Base-by-base conservation (phyloP, 1,140 invertebrate genomes). In the Lucilia cuprina region DNA sequence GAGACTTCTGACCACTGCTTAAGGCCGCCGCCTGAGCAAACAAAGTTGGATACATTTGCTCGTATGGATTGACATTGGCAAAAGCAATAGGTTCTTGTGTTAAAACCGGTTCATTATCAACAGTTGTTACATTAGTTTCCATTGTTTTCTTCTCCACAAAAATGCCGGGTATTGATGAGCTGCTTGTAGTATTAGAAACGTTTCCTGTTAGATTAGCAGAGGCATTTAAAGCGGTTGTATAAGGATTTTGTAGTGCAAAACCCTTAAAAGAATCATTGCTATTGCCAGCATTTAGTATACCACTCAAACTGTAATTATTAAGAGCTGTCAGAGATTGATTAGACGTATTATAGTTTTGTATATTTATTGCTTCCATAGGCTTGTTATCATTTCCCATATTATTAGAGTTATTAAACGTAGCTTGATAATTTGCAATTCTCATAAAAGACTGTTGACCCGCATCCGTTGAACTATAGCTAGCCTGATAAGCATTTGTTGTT, bases 61-160 rank as follows among this genome's bases (percentile, higher is more conserved):
- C 89, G 85, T 90, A 90, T 10, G 89, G 89, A 86, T 90, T 90
- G 10, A 88, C 88, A 82, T 84, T 90, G 75, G 89, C 89, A 77
- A 90, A 90, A 25, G 89, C 88, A 21, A 90, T 85, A 0, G 88
- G 85, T 60, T 90, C 88, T 70, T 82, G 70, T 21, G 78, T 14
- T 74, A 84, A 55, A 13, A 30, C 77, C 84, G 8, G 9, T 78
- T 19, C 5, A 75, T 8, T 82, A 41, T 5, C 74, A 82, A 1
- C 9, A 19, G 35, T 7, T 70, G 65, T 75, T 34, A 70, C 0
- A 25, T 41, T 55, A 17, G 17, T n/a, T 30, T 47, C 34, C 21
- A 82, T n/a, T 2, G 83, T 12, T 82, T 85, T 85, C 35, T 85
- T 83, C 3, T 85, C 84, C 4, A 85, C 30, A 25, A 85, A 75